A percentile compares a stretch with the other conserved stretches of the same genome.
phyloP scores from a whole-genome alignment of 1,140 invertebrate species.

The Vanessa atalanta region DNA sequence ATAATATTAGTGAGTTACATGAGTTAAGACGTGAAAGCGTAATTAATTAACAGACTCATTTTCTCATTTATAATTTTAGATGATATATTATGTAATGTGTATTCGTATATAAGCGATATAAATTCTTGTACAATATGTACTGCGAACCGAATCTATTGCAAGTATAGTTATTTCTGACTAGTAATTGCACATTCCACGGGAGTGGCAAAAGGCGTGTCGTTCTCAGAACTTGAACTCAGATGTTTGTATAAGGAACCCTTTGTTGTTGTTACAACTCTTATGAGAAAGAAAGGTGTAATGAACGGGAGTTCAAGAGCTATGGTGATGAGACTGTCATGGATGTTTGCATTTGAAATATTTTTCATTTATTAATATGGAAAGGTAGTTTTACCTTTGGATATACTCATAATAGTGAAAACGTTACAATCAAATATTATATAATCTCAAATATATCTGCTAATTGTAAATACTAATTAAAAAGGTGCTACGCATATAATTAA shows the following conservation, averaged over 20 bases:
- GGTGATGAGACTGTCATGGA: conserved; percentile 27
- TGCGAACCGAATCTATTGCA: conserved; percentile 22
- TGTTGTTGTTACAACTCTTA: conserved; percentile 38
- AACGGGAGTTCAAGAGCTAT: conserved; percentile 31
- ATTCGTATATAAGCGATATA: conserved; percentile 14
- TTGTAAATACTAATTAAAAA: too few species aligned
- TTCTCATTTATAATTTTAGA: too few species aligned
- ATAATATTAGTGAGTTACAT: too few species aligned
- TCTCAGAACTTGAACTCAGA: conserved; percentile 38
- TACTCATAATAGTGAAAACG: too few species aligned
- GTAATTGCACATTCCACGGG: conserved; percentile 36
- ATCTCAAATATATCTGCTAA: too few species aligned
- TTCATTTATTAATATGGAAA: neutral
- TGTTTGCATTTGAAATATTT: conserved; percentile 17
- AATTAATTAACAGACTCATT: too few species aligned
- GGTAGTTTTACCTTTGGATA: too few species aligned
- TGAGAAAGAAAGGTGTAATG: conserved; percentile 36
- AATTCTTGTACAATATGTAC: conserved; percentile 13
- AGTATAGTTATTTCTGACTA: conserved; percentile 19
- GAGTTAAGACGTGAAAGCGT: too few species aligned
- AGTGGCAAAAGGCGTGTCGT: conserved; percentile 39
- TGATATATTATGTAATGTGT: too few species aligned
- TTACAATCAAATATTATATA: too few species aligned
- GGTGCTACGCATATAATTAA: too few species aligned
- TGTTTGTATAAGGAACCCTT: conserved; percentile 41